These are phyloP conservation scores for Egretta garzetta DNA, from an alignment of 2,113 vertebrate genomes.

Conservation along the genomic window DNA sequence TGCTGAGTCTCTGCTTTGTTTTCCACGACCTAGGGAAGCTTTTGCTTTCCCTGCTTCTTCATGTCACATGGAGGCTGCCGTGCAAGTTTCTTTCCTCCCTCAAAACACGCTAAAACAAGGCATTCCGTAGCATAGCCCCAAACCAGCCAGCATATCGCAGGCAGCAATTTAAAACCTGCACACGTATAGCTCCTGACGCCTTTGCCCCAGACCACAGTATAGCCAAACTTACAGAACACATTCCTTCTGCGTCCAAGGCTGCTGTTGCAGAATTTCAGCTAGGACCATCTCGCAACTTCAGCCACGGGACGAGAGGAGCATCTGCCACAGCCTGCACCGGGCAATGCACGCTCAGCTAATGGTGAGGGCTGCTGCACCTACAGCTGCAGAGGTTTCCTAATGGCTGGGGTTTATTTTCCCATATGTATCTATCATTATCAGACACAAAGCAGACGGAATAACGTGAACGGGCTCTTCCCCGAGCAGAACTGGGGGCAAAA, in stretches of 20 bases:
- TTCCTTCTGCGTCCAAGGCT: background rate
- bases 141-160: rapidly evolving
- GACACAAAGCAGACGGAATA: background rate
- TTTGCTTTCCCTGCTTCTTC: background rate
- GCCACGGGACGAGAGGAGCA: background rate
- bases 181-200: rapidly evolving
- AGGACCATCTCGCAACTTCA: background rate
- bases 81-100: background rate
- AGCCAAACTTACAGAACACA: too few relatives aligned
- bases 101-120: background rate
- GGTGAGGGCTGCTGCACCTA: background rate
- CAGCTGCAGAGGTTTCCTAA: background rate
- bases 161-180: background rate
- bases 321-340: background rate
- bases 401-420: background rate
- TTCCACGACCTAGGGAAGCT: background rate
- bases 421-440: background rate
- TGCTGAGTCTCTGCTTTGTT: background rate
- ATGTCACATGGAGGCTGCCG: background rate
- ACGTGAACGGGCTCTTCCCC: background rate
- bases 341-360: background rate
- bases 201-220: background rate
- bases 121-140: background rate
- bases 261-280: background rate
- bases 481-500: background rate